phyloP scores from a whole-genome alignment of 2,888 invertebrate species.

The Mythimna pallens region DNA sequence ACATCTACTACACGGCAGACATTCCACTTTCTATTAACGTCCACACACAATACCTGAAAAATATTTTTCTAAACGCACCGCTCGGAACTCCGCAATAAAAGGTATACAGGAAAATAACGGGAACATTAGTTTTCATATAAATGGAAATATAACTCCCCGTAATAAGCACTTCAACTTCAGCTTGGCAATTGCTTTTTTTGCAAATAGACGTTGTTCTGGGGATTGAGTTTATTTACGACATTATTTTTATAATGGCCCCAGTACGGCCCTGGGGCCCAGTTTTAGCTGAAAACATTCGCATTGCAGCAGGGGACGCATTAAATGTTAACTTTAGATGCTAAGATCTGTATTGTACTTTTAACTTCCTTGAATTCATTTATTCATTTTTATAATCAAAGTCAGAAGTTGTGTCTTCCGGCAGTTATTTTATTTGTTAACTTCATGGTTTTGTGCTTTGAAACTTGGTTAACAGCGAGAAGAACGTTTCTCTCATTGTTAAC shows the following conservation, averaged over 20 bases:
- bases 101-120: conserved; percentile 63
- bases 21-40: conserved; percentile 35
- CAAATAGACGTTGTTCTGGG: conserved; percentile 73
- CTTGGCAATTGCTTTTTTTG: conserved; percentile 70
- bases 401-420: conserved; percentile 8
- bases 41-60: conserved; percentile 40
- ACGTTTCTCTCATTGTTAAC: neutral
- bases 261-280: conserved; percentile 82
- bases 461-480: neutral
- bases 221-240: conserved; percentile 82
- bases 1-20: conserved; percentile 12
- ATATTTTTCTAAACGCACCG: conserved; percentile 53
- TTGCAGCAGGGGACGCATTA: conserved; percentile 86
- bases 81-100: conserved; percentile 63
- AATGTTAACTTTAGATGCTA: conserved; percentile 81
- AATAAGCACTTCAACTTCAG: conserved; percentile 70
- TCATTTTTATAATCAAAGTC: conserved; percentile 66
- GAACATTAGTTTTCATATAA: conserved; percentile 70
- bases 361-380: conserved; percentile 70
- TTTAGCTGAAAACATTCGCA: conserved; percentile 83
- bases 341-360: conserved; percentile 74
- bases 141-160: conserved; percentile 68
- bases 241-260: conserved; percentile 83
- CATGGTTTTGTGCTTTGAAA: neutral
- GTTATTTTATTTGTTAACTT: conserved; percentile 10